phyloP scores from a whole-genome alignment of 2,113 vertebrate species.

The Hippocampus guttulatus region DNA sequence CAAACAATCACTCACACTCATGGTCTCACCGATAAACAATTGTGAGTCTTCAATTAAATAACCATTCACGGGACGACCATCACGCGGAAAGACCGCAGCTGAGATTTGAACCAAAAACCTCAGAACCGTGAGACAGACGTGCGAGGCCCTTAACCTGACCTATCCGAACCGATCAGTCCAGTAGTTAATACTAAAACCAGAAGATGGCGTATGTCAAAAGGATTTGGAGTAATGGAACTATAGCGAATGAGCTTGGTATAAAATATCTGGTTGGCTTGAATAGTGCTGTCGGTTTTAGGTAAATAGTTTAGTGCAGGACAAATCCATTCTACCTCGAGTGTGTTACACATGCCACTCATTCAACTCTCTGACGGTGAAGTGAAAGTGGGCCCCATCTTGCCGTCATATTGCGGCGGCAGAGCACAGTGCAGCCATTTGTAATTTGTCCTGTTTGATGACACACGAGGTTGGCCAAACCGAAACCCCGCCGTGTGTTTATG shows the following conservation, averaged over 20 bases:
- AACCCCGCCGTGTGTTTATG: constrained; percentile 58
- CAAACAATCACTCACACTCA: too few species aligned
- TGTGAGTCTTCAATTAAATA: too few species aligned
- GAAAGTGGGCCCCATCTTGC: not conserved
- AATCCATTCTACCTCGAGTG: not conserved
- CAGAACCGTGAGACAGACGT: not conserved
- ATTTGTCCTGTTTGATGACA: constrained; percentile 57
- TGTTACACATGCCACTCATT: not conserved
- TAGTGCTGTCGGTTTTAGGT: not conserved
- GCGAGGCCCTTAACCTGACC: not conserved
- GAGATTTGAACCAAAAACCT: not conserved
- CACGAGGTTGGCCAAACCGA: constrained; percentile 55
- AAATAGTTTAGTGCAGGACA: not conserved
- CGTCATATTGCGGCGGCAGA: constrained; percentile 20
- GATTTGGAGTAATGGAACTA: too few species aligned
- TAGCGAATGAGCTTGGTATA: not conserved
- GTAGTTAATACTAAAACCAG: too few species aligned
- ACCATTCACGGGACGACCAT: too few species aligned
- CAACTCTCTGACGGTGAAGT: not conserved
- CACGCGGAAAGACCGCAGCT: not conserved
- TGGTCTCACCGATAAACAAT: too few species aligned
- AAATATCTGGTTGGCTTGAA: not conserved
- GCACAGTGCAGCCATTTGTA: constrained; percentile 51
- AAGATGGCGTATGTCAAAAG: too few species aligned
- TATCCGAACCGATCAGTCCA: too few species aligned